phyloP scores from a whole-genome alignment of 2,888 invertebrate genomes.

The Seira musarum region DNA sequence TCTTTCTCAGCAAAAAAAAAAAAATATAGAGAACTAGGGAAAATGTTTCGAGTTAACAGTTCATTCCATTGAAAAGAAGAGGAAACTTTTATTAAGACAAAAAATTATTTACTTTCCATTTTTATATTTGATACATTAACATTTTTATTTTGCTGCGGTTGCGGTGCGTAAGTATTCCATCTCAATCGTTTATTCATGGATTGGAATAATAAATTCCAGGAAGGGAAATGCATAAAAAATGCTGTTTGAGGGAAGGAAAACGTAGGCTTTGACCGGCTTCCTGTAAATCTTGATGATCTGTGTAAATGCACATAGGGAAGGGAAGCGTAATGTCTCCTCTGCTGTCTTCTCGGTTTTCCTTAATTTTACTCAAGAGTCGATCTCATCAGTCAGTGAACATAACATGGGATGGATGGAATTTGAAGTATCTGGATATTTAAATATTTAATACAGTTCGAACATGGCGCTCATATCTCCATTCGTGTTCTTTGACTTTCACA shows the following conservation, averaged over 20 bases:
- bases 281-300: no score
- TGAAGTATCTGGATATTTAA: background rate
- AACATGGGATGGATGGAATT: background rate
- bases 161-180: background rate
- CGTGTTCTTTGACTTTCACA: no score
- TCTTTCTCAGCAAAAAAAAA: conserved; percentile 16
- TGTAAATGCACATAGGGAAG: no score
- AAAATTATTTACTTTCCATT: background rate
- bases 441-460: background rate
- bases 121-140: conserved; percentile 1
- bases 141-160: background rate
- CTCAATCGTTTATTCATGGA: background rate
- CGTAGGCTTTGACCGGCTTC: no score
- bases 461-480: no score
- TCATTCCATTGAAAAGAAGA: conserved; percentile 3
- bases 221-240: conserved; percentile 16
- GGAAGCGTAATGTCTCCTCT: no score
- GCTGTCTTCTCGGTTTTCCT: no score
- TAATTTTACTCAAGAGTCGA: no score
- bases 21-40: background rate
- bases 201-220: conserved; percentile 9
- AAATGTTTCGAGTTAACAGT: conserved; percentile 27
- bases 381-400: conserved; percentile 14
- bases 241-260: background rate
- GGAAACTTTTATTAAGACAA: conserved; percentile 8